phyloP scores from a whole-genome alignment of 2,888 invertebrate genomes.

The Alloplasta piceator region DNA sequence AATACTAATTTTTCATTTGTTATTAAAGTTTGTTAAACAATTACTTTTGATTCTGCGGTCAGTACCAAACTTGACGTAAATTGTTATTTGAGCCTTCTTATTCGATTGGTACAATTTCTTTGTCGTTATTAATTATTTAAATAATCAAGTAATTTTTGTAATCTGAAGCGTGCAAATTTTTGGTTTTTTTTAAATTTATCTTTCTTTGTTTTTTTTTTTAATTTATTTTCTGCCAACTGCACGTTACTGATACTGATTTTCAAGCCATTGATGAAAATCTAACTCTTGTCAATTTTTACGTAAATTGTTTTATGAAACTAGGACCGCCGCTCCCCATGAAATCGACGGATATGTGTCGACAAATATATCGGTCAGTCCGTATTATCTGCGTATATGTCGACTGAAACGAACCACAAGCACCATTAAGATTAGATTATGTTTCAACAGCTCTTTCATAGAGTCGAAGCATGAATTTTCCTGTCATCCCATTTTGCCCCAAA shows the following conservation, averaged over 20 bases:
- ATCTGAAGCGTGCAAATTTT: neutral
- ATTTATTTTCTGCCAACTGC: slow-evolving; percentile 22
- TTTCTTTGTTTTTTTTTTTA: slow-evolving; percentile 5
- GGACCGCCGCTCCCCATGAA: slow-evolving; percentile 30
- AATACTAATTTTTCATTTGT: slow-evolving; percentile 24
- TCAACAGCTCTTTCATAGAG: slow-evolving; percentile 27
- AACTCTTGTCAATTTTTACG: slow-evolving; percentile 30
- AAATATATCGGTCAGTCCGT: slow-evolving; percentile 27
- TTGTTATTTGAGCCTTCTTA: slow-evolving; percentile 19
- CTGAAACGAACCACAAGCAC: slow-evolving; percentile 21
- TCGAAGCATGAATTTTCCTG: slow-evolving; percentile 20
- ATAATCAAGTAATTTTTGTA: slow-evolving; percentile 7
- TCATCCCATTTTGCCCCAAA: slow-evolving; percentile 23
- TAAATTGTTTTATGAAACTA: slow-evolving; percentile 27
- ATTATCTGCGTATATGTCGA: slow-evolving; percentile 22
- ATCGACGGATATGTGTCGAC: slow-evolving; percentile 27
- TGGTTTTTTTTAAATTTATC: neutral
- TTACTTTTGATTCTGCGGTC: slow-evolving; percentile 9
- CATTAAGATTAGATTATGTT: slow-evolving; percentile 26
- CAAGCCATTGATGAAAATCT: slow-evolving; percentile 27
- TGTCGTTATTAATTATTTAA: slow-evolving; percentile 7
- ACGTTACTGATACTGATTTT: slow-evolving; percentile 27
- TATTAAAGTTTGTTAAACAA: slow-evolving; percentile 25
- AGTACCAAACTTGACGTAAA: slow-evolving; percentile 9
- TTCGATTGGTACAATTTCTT: slow-evolving; percentile 17